Evolutionary conservation across 1,140 invertebrate genomes (phyloP).

Genomic region (Solen grandis): DNA sequence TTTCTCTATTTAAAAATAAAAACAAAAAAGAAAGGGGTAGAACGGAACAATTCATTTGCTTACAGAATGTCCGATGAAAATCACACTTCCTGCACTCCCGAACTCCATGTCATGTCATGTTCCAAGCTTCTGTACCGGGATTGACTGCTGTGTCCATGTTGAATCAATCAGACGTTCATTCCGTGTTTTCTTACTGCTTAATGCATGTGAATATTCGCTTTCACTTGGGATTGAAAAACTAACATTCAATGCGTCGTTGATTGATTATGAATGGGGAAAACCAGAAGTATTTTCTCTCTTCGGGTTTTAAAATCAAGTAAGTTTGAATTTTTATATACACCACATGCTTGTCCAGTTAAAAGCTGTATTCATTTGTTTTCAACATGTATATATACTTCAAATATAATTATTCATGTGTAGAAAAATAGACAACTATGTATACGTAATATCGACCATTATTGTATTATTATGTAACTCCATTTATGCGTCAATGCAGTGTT

Average conservation of each 20-base stretch:
- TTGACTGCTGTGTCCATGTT: conserved; percentile 51
- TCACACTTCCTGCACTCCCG: conserved; percentile 21
- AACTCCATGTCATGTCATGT: conserved; percentile 34
- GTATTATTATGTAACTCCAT: too few species aligned
- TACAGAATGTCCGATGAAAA: conserved; percentile 27
- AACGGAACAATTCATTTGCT: too few species aligned
- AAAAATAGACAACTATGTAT: too few species aligned
- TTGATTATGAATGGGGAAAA: conserved; percentile 52
- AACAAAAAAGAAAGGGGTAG: too few species aligned
- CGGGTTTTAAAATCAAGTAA: conserved; percentile 18
- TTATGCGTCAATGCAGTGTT: too few species aligned
- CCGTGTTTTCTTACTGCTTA: conserved; percentile 31
- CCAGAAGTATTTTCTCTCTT: conserved; percentile 19
- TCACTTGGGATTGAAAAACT: conserved; percentile 55
- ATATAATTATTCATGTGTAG: too few species aligned
- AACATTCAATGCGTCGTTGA: conserved; percentile 37
- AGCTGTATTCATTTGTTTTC: too few species aligned
- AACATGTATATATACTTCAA: too few species aligned
- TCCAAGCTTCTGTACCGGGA: conserved; percentile 53
- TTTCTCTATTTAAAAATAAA: too few species aligned
- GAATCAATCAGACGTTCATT: conserved; percentile 36
- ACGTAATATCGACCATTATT: too few species aligned
- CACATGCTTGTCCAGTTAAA: too few species aligned
- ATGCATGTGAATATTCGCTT: conserved; percentile 46
- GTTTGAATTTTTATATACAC: too few species aligned